Evolutionary conservation across 2,113 vertebrate genomes (phyloP).

Genomic region (Corapipo altera): DNA sequence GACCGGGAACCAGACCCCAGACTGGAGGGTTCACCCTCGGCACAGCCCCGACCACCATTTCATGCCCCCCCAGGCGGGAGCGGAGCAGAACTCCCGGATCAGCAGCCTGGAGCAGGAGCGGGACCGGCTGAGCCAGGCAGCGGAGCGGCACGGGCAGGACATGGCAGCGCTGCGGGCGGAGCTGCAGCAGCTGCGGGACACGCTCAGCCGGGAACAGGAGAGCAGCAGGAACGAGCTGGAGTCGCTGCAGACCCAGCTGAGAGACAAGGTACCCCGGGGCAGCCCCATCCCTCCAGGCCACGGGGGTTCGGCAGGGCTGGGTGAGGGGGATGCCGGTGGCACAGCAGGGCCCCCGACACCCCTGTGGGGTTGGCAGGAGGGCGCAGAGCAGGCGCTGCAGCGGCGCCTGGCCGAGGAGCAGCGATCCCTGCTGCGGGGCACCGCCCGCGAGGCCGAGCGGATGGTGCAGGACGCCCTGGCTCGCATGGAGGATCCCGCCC

Average conservation of each 20-base stretch:
- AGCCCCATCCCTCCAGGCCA: neutral
- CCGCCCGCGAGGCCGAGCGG: slow-evolving; percentile 75
- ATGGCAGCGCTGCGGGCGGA: slow-evolving; percentile 60
- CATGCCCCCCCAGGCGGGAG: slow-evolving; percentile 66
- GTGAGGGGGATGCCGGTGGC: rapidly evolving
- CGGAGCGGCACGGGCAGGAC: slow-evolving; percentile 72
- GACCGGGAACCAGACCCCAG: neutral
- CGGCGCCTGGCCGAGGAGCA: slow-evolving; percentile 74
- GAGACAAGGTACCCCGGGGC: slow-evolving; percentile 74
- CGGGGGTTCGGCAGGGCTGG: rapidly evolving
- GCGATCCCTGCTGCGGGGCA: slow-evolving; percentile 76
- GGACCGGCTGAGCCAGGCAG: slow-evolving; percentile 57
- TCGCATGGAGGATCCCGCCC: slow-evolving; percentile 85
- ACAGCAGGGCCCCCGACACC: rapidly evolving
- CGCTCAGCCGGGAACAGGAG: slow-evolving; percentile 71
- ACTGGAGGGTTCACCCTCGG: rapidly evolving
- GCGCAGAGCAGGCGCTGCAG: slow-evolving; percentile 70
- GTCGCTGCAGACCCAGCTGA: slow-evolving; percentile 78
- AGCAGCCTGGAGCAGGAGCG: slow-evolving; percentile 76
- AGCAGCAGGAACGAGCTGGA: slow-evolving; percentile 75
- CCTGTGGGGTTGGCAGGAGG: slow-evolving; percentile 74
- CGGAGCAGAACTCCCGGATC: slow-evolving; percentile 68
- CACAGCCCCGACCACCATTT: rapidly evolving
- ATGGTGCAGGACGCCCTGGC: slow-evolving; percentile 86
- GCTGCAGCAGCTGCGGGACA: slow-evolving; percentile 74